These are phyloP conservation scores for Cetoscarus ocellatus DNA, from an alignment of 2,797 vertebrate species.

Conservation along the genomic window DNA sequence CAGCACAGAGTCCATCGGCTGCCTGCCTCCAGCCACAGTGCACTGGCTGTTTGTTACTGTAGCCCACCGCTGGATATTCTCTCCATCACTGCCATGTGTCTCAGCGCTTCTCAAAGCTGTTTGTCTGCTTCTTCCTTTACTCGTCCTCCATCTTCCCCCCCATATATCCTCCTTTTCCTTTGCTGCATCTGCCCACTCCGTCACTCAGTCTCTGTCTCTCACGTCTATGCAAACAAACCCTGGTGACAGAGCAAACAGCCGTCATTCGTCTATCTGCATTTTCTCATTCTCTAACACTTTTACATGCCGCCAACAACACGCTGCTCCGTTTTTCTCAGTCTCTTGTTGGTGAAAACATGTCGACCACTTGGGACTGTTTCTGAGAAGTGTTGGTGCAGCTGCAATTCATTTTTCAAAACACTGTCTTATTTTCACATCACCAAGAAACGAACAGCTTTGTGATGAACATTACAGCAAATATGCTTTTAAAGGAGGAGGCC, in stretches of 20 bases:
- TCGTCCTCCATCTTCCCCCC: slow-evolving; percentile 7
- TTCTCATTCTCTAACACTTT: slow-evolving; percentile 17
- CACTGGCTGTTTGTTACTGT: slow-evolving; percentile 9
- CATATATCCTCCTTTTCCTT: slow-evolving; percentile 8
- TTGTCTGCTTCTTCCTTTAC: slow-evolving; percentile 20
- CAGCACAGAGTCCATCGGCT: slow-evolving; percentile 40
- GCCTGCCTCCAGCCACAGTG: slow-evolving; percentile 40
- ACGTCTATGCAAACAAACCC: slow-evolving; percentile 22
- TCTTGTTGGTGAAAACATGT: slow-evolving; percentile 17
- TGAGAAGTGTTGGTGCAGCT: neutral
- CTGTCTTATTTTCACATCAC: neutral
- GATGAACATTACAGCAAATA: neutral
- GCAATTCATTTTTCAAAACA: slow-evolving; percentile 14
- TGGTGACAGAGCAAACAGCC: slow-evolving; percentile 18
- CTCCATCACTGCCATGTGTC: slow-evolving; percentile 57
- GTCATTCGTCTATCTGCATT: slow-evolving; percentile 24
- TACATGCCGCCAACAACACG: slow-evolving; percentile 7
- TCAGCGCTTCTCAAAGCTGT: slow-evolving; percentile 41
- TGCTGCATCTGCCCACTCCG: slow-evolving; percentile 16
- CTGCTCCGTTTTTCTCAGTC: slow-evolving; percentile 6
- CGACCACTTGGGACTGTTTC: slow-evolving; percentile 11
- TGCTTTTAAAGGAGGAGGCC: neutral
- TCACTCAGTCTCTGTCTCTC: slow-evolving; percentile 15
- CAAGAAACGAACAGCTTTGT: slow-evolving; percentile 5
- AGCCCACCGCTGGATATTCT: slow-evolving; percentile 47